Conservation (phyloP, 1,140 invertebrate species). For the Melitaea cinxia region DNA sequence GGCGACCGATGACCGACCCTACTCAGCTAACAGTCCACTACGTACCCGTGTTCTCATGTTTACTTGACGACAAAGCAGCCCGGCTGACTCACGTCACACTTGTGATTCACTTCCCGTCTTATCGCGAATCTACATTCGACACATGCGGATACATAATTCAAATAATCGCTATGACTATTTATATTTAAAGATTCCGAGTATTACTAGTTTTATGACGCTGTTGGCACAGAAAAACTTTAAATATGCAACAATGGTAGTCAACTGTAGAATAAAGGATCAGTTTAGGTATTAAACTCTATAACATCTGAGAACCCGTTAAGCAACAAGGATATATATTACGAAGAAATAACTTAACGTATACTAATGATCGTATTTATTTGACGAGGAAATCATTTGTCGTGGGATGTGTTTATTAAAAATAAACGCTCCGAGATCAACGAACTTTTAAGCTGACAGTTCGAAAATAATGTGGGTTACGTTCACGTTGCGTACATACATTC, state of each 20-base stretch:
- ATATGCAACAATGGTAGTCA: no score
- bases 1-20: slow-evolving; percentile 45
- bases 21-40: slow-evolving; percentile 56
- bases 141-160: background rate
- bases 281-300: background rate
- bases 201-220: background rate
- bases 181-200: background rate
- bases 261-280: no score
- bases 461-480: slow-evolving; percentile 81
- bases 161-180: background rate
- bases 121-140: slow-evolving; percentile 41
- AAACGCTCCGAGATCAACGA: slow-evolving; percentile 68
- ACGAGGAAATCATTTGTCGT: slow-evolving; percentile 65
- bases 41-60: slow-evolving; percentile 60
- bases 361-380: slow-evolving; percentile 20
- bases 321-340: background rate
- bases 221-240: background rate
- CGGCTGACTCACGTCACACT: slow-evolving; percentile 54
- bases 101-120: slow-evolving; percentile 61
- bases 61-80: slow-evolving; percentile 50
- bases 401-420: slow-evolving; percentile 74
- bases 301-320: background rate
- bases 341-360: background rate
- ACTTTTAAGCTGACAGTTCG: slow-evolving; percentile 78
- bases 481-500: slow-evolving; percentile 75